Evolutionary conservation across 2,888 invertebrate species (phyloP).

Genomic region (Euphydryas editha): DNA sequence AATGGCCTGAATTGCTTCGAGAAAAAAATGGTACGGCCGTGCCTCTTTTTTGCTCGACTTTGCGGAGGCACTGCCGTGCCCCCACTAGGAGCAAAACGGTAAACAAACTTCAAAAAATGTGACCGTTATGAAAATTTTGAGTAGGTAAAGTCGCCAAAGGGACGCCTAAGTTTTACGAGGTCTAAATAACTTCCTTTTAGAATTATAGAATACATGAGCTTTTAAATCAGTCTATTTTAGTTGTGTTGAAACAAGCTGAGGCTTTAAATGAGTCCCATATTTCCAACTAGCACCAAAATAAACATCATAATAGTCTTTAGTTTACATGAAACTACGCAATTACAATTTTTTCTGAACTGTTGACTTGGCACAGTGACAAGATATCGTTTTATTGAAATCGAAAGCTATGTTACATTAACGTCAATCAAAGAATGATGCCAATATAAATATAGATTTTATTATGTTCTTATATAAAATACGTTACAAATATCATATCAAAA

Average conservation of each 20-base stretch:
- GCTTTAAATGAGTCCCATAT: conserved; percentile 23
- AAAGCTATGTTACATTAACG: conserved; percentile 29
- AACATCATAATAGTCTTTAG: conserved; percentile 51
- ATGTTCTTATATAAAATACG: not conserved
- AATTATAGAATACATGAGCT: no score
- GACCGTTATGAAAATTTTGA: no score
- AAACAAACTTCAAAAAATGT: no score
- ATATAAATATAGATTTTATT: not conserved
- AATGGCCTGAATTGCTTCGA: no score
- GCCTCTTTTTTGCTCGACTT: no score
- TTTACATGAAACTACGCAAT: conserved; percentile 67
- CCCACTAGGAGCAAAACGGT: no score
- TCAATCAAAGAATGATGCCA: conserved; percentile 12
- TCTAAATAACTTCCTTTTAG: no score
- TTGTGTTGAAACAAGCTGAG: not conserved
- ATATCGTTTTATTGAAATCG: conserved; percentile 61
- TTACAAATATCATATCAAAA: not conserved
- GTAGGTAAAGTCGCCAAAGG: no score
- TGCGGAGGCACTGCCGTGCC: no score
- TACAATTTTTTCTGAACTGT: conserved; percentile 66
- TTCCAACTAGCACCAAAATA: conserved; percentile 51
- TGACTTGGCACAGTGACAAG: conserved; percentile 75
- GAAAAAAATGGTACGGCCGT: no score
- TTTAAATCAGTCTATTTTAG: no score
- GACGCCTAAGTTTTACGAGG: no score